Base-by-base conservation (phyloP, 2,797 vertebrate genomes). In the Diplodus sargus region DNA sequence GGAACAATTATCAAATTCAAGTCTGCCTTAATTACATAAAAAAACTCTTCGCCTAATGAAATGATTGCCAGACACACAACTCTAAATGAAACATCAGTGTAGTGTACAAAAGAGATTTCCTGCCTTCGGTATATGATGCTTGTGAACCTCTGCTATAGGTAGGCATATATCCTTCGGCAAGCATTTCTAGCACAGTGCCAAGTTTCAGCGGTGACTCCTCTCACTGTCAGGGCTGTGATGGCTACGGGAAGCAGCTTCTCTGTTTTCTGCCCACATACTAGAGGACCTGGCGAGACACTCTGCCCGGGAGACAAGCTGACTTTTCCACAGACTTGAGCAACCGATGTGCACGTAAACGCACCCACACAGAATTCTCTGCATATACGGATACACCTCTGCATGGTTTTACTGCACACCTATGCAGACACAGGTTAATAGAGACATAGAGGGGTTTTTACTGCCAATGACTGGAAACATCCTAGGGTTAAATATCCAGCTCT, bases 251-350 rank as follows among this genome's bases (percentile, higher is more conserved):
- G 70, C 70, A 77, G 53, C 76, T 63, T 30, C n/a, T 81, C 79
- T 83, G 72, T 83, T 83, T 81, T 85, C 81, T 84, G 67, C 64
- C 62, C 81, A 85, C 88, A 88, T 79, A 77, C 78, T 52, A 16
- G 22, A 65, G 45, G 66, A 79, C 53, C 66, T 68, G 72, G 73
- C 59, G 69, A 81, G 30, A 72, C 77, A 22, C 64, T 2, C 79
- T 43, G 25, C 67, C 74, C 47, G 20, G 74, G 77, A 85, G 83
- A 84, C 65, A 42, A 62, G 77, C 67, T 85, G 79, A 70, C 80
- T 79, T 83, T 84, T 84, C 65, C 67, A 77, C 61, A 79, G 60
- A 78, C 69, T 17, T 78, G 56, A 76, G 57, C 60, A 28, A 28
- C 30, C 42, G 62, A 71, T 47, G 18, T 63, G 54, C 54, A 64